phyloP scores from a whole-genome alignment of 1,140 invertebrate species.

The Leucophenga varia region DNA sequence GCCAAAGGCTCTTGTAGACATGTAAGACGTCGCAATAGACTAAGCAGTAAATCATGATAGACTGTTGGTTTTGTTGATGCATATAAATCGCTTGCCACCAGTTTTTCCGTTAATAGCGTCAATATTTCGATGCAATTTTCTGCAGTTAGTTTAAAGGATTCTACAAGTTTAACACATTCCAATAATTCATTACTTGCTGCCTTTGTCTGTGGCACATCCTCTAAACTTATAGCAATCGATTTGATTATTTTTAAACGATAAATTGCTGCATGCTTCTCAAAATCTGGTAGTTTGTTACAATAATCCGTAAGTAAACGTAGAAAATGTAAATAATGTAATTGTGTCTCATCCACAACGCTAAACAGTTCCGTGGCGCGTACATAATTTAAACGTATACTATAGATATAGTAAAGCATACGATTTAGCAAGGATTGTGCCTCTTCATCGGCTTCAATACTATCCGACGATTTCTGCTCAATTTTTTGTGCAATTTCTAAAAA shows the following conservation, averaged over 20 bases:
- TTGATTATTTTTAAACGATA: constrained; percentile 42
- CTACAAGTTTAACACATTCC: constrained; percentile 32
- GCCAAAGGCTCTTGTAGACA: constrained; percentile 26
- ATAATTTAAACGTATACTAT: constrained; percentile 26
- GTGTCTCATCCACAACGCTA: constrained; percentile 19
- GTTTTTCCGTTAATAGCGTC: constrained; percentile 21
- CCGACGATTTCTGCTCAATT: constrained; percentile 11
- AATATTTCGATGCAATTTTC: constrained; percentile 36
- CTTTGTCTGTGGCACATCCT: background rate
- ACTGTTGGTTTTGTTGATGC: constrained; percentile 16
- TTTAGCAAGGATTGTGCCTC: constrained; percentile 21
- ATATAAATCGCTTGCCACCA: constrained; percentile 31
- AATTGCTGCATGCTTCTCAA: constrained; percentile 26
- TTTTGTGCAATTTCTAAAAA: constrained; percentile 34
- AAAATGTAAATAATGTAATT: constrained; percentile 36
- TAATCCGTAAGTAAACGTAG: constrained; percentile 30
- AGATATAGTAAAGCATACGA: constrained; percentile 43
- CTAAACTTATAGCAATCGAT: constrained; percentile 31
- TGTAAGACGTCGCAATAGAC: constrained; percentile 28
- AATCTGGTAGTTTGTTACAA: constrained; percentile 23
- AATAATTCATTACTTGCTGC: constrained; percentile 22
- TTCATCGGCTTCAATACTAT: constrained; percentile 8
- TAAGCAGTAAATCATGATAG: constrained; percentile 35
- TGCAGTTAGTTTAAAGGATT: constrained; percentile 31
- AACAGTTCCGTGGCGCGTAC: constrained; percentile 33